Evolutionary conservation across 2,797 vertebrate genomes (phyloP), one percentile per base, ranked within the genome.

Genomic region (Phrynocephalus forsythii): DNA sequence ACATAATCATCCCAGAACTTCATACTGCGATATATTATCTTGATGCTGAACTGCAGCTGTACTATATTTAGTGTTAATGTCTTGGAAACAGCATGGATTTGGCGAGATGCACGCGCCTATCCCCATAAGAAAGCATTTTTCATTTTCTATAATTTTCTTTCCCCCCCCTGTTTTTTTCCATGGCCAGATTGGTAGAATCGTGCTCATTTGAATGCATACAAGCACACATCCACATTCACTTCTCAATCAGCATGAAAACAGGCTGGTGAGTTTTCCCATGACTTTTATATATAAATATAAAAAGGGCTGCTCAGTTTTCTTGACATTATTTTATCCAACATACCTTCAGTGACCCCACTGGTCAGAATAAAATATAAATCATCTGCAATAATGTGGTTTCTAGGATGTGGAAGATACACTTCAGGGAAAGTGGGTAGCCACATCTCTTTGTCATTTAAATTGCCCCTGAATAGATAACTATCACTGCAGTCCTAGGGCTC

Each of bases 1-100:
- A 85, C 78, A 91, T 91, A 94, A 93, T 93, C 86, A 93, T 92
- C 87, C 66, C 63, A 88, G 75, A 95, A 91, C 83, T 91, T 94
- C 95, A 93, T 84, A 92, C 93, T 94, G 94, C 75, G 93, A 93
- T 93, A 82, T 86, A 95, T 95, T 91, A 93, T 94, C 84, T 88
- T 2, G 56, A 89, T 90, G 86, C 83, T 87, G 63, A 88, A 87
- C 86, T 95, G 92, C 94, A 96, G 94, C 95, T 95, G 92, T 82
- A 91, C 91, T 94, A 91, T 95, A 94, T 95, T 96, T 95, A 94
- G 95, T 95, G 92, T 95, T 94, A 96, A 95, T 95, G 93, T 94
- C 92, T 91, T 89, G 56, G 69, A 91, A 96, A 63, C 95, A 95
- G 95, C 94, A 92, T 87, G 94, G 83, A 92, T 92, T 86, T 90